Percentiles rank a stretch among this genome's conserved stretches.
phyloP scores from a whole-genome alignment of 1,140 invertebrate species.

The Caerostris darwini region DNA sequence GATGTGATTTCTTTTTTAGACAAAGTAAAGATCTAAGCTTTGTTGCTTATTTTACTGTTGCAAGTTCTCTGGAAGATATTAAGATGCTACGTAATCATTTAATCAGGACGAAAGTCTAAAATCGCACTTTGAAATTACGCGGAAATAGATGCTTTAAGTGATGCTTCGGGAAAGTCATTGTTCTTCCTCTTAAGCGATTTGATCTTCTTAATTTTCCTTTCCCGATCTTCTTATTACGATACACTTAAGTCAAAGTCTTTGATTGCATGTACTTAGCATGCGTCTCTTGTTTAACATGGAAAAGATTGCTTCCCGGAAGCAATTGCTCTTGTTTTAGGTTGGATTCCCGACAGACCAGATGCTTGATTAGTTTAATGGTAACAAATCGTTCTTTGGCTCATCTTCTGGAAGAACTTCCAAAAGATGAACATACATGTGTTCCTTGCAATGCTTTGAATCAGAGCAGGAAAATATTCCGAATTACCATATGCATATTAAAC shows the following conservation, averaged over 20 bases:
- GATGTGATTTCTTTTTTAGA: background rate
- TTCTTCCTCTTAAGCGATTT: slow-evolving; percentile 4
- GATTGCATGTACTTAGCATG: slow-evolving; percentile 21
- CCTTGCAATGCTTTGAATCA: background rate
- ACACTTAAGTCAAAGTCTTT: slow-evolving; percentile 14
- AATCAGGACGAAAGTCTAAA: background rate
- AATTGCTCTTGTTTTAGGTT: slow-evolving; percentile 1
- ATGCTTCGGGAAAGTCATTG: background rate
- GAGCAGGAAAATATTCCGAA: background rate
- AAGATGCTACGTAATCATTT: background rate
- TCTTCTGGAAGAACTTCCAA: background rate
- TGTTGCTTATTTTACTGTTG: background rate
- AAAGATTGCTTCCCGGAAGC: background rate
- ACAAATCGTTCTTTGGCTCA: background rate
- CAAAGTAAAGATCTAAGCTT: background rate
- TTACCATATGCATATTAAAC: no score
- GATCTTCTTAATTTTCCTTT: slow-evolving; percentile 4
- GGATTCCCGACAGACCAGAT: background rate
- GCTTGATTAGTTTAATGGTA: background rate
- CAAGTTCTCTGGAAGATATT: background rate
- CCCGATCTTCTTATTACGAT: background rate
- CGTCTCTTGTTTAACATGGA: background rate
- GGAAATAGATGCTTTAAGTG: background rate
- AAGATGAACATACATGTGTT: background rate
- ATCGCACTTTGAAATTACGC: background rate